Evolutionary conservation across 2,888 invertebrate genomes (phyloP), one percentile per base, ranked within the genome.

Genomic region (Caenorhabditis uteleia): DNA sequence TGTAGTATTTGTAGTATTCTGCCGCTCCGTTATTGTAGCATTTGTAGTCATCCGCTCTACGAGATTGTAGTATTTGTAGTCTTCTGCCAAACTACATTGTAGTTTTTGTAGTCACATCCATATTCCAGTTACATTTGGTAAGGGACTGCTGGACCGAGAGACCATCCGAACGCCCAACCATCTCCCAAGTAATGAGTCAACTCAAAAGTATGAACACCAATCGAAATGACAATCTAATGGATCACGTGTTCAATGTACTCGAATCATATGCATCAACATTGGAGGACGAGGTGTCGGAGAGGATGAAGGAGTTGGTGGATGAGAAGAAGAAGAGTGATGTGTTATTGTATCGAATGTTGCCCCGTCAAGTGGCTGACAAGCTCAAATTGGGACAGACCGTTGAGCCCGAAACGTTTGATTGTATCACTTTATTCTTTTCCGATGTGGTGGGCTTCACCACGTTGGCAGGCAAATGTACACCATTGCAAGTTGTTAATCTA

Each of bases 231-330:
- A 72, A 80, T 58, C 62, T 80, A 31, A 79, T 80, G 79, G 80
- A 80, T 57, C 80, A 80, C 43, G 78, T 80, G 14, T 80, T 80
- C 66, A 71, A 71, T 33, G 70, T 80, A 46, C 64, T 80, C 26
- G 80, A 80, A 56, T 61, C 73, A 2, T 75, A 77, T 56, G 77
- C 77, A 5, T 64, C 53, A 4, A 65, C 65, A 8, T 47, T 77
- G 20, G 77, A 77, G 50, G 73, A 74, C 31, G 77, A 77, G 49
- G 77, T 77, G 10, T 62, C 68, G 16, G 66, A 69, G 21, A 44
- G 78, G 29, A 78, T 73, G 68, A 70, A 76, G 40, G 77, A 78
- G 43, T 60, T 78, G 38, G 69, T 68, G 6, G 77, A 77, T 39
- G 78, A 78, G 46, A 78, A 78, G 64, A 77, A 77, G 47, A 77